These are phyloP conservation scores for Pristionchus japonicus DNA, from an alignment of 2,888 invertebrate species.

Conservation along the genomic window DNA sequence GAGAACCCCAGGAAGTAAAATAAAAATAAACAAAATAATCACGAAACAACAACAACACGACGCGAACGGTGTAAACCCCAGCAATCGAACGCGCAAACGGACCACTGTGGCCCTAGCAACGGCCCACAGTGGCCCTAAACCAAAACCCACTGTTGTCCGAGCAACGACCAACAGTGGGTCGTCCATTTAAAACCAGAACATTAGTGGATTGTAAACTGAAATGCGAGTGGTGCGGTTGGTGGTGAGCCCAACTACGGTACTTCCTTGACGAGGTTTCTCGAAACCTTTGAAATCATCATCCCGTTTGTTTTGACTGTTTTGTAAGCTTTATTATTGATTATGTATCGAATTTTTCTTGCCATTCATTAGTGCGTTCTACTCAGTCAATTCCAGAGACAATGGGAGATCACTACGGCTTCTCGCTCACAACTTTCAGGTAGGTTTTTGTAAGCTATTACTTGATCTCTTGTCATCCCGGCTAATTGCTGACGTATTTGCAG, in stretches of 20 bases:
- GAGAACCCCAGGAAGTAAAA: background rate
- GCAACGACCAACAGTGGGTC: background rate
- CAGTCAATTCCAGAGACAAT: slow-evolving; percentile 50
- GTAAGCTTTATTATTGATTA: background rate
- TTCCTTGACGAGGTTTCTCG: background rate
- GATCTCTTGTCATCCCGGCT: background rate
- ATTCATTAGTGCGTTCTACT: background rate
- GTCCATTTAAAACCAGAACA: background rate
- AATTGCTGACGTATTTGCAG: slow-evolving; percentile 3
- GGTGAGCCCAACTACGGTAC: slow-evolving; percentile 10
- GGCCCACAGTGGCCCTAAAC: background rate
- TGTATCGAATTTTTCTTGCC: background rate
- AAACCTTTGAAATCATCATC: slow-evolving; percentile 24
- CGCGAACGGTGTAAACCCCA: background rate
- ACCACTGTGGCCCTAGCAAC: background rate
- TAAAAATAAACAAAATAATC: background rate
- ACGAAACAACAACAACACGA: background rate
- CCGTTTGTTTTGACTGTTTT: background rate
- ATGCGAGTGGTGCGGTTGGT: background rate
- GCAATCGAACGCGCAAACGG: background rate
- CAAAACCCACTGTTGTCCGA: background rate
- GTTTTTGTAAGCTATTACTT: slow-evolving; percentile 50
- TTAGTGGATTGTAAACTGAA: background rate
- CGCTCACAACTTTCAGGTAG: slow-evolving; percentile 73
- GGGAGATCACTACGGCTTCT: slow-evolving; percentile 74